Conservation (phyloP, 2,113 vertebrate species). For the Pachyramphus minor region DNA sequence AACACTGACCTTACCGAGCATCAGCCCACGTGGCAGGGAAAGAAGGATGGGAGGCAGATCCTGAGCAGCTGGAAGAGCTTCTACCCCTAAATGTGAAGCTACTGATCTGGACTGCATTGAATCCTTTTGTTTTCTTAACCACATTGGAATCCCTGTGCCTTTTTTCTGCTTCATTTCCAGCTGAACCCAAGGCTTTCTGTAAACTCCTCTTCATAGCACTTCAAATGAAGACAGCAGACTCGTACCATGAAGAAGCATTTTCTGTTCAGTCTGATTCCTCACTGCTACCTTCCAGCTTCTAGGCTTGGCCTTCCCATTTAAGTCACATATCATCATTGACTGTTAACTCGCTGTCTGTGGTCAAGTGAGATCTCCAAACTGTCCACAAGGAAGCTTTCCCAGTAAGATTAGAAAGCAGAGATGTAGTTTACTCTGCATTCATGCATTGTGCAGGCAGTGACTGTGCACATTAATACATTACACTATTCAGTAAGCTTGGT, state of each 20-base stretch:
- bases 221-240: not conserved
- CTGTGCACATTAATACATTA: not conserved
- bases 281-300: not conserved
- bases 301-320: not conserved
- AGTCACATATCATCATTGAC: not conserved
- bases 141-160: accelerated
- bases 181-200: not conserved
- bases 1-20: not conserved
- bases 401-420: not conserved
- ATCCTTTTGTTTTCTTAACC: not conserved
- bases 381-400: constrained; percentile 2
- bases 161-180: not conserved
- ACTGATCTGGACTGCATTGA: not conserved
- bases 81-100: not conserved
- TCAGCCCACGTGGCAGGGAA: accelerated
- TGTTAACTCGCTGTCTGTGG: accelerated
- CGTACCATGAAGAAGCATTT: not conserved
- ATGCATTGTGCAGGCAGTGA: not conserved
- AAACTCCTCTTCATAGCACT: not conserved
- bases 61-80: not conserved
- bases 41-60: not conserved
- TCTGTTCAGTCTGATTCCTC: not conserved
- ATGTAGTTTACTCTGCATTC: not conserved
- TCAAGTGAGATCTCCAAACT: not conserved
- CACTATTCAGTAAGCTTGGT: not conserved